Evolutionary conservation across 2,888 invertebrate genomes (phyloP).

Genomic region (Tetheella fluctuosa): DNA sequence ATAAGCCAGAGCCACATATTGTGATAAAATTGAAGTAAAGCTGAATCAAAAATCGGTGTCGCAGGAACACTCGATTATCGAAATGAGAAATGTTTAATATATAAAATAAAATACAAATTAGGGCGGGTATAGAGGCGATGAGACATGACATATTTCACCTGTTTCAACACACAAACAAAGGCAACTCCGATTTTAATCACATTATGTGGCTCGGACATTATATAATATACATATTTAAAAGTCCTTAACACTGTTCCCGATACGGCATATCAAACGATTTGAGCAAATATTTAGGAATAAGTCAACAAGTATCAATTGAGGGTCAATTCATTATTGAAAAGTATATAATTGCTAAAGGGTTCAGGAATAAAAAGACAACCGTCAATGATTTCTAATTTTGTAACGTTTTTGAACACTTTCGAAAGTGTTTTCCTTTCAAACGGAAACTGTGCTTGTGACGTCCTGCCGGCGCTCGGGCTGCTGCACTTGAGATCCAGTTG

Average conservation of each 20-base stretch:
- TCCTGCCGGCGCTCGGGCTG: no score
- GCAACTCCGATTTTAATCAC: neutral
- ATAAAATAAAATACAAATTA: neutral
- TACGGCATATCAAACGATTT: slow-evolving; percentile 45
- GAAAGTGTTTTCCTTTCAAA: no score
- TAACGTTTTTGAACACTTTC: neutral
- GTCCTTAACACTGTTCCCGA: slow-evolving; percentile 29
- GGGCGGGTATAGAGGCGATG: neutral
- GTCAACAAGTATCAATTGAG: neutral
- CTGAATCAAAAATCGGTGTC: neutral
- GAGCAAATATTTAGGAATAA: slow-evolving; percentile 40
- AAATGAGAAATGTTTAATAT: no score
- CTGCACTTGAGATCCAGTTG: no score
- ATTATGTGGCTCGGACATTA: slow-evolving; percentile 10
- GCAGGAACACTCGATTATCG: no score
- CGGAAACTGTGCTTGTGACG: no score
- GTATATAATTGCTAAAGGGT: neutral
- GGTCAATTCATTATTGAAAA: slow-evolving; percentile 5
- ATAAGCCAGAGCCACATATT: slow-evolving; percentile 6
- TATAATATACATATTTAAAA: slow-evolving; percentile 18
- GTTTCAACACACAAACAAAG: neutral
- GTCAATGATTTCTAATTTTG: neutral
- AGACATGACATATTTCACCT: neutral
- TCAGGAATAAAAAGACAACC: neutral
- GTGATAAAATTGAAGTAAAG: neutral